Conservation (phyloP, 2,888 invertebrate genomes). For the Pinctada fucata region DNA sequence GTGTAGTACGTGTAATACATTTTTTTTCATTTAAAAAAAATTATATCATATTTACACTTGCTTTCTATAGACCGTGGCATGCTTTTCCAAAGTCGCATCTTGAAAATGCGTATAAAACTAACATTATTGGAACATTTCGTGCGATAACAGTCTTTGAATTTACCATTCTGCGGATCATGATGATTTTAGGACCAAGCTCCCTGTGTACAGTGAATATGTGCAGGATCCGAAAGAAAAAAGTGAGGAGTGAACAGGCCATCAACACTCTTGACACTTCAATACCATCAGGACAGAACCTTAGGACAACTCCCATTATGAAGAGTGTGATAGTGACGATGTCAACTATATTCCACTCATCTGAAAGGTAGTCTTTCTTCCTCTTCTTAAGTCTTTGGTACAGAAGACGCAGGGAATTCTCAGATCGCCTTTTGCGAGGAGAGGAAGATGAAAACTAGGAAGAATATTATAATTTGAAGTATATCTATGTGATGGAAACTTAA, state of each 20-base stretch:
- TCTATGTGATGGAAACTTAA: too few relatives aligned
- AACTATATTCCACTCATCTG: conserved; percentile 72
- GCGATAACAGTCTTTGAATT: background rate
- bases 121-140: too few relatives aligned
- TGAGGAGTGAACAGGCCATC: conserved; percentile 70
- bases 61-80: too few relatives aligned
- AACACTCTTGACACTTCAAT: conserved; percentile 71
- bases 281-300: conserved; percentile 54
- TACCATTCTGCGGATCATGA: conserved; percentile 74
- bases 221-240: conserved; percentile 70
- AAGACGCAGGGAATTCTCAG: too few relatives aligned
- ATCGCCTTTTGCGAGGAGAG: too few relatives aligned
- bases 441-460: too few relatives aligned
- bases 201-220: conserved; percentile 71
- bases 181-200: conserved; percentile 71
- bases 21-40: too few relatives aligned
- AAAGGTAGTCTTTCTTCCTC: conserved; percentile 17
- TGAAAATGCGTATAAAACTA: background rate
- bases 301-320: conserved; percentile 63
- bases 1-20: too few relatives aligned
- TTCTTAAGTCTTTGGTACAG: conserved; percentile 17
- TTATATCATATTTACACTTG: too few relatives aligned
- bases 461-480: too few relatives aligned
- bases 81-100: too few relatives aligned
- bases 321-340: conserved; percentile 65